These are phyloP conservation scores for Agapornis roseicollis DNA, from an alignment of 2,113 vertebrate genomes.

Conservation along the genomic window DNA sequence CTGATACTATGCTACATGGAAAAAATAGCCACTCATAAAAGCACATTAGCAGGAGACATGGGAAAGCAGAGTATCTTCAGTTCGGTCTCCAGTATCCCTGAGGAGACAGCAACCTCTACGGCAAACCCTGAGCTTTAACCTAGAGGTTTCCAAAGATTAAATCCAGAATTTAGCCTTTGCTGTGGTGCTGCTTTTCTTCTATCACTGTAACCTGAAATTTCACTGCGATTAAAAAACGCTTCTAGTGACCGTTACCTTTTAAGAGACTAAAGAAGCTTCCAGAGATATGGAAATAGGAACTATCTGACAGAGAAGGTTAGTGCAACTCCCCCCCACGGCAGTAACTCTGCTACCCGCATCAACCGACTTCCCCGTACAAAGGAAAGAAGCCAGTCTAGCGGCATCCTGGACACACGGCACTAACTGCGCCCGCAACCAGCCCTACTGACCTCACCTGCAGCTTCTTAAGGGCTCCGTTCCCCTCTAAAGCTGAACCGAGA, in stretches of 20 bases:
- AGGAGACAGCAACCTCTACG: rapidly evolving
- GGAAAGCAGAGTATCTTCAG: not conserved
- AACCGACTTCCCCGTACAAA: not conserved
- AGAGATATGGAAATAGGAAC: slow-evolving; percentile 20
- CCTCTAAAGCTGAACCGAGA: no score
- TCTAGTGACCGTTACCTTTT: rapidly evolving
- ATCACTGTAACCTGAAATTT: rapidly evolving
- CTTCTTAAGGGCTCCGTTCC: not conserved
- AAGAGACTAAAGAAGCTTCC: not conserved
- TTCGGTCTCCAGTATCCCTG: rapidly evolving
- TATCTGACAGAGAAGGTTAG: not conserved
- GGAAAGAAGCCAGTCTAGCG: not conserved
- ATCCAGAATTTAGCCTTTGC: not conserved
- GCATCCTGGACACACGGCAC: rapidly evolving
- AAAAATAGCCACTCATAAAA: not conserved
- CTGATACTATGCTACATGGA: rapidly evolving
- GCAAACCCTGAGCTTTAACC: not conserved
- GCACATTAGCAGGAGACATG: rapidly evolving
- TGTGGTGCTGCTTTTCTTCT: not conserved
- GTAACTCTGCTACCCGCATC: not conserved
- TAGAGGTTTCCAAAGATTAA: not conserved
- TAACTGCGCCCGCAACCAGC: not conserved
- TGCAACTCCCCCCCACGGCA: not conserved
- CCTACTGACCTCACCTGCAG: not conserved
- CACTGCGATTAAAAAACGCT: rapidly evolving